phyloP scores from a whole-genome alignment of 2,888 invertebrate species.

The Alsophila aescularia region DNA sequence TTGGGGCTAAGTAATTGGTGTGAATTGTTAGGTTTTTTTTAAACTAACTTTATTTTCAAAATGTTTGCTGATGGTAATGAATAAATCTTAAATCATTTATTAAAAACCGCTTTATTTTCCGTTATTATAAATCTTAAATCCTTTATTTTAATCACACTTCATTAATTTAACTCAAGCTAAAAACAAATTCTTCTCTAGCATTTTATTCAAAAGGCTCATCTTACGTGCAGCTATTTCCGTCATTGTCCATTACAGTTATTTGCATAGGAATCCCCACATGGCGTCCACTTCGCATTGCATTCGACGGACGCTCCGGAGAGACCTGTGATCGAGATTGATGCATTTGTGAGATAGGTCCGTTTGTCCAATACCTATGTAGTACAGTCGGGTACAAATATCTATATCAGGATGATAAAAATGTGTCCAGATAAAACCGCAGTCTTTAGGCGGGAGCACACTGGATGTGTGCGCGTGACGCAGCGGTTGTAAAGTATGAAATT shows the following conservation, averaged over 20 bases:
- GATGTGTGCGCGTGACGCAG: too few species aligned
- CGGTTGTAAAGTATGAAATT: too few species aligned
- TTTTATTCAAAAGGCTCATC: constrained; percentile 31
- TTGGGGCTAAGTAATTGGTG: too few species aligned
- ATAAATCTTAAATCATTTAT: too few species aligned
- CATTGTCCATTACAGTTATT: constrained; percentile 54
- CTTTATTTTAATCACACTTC: background rate
- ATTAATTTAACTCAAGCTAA: constrained; percentile 1
- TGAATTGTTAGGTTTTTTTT: too few species aligned
- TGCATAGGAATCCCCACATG: constrained; percentile 57
- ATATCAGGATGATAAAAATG: too few species aligned
- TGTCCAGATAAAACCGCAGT: too few species aligned
- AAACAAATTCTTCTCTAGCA: constrained; percentile 10
- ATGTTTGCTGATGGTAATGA: too few species aligned
- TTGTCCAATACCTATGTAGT: constrained; percentile 40
- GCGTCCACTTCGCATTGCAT: constrained; percentile 53
- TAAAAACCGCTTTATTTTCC: background rate
- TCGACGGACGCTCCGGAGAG: constrained; percentile 55
- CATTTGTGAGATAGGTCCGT: constrained; percentile 54
- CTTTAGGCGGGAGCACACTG: too few species aligned
- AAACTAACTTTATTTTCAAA: too few species aligned
- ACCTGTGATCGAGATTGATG: constrained; percentile 77
- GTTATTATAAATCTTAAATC: background rate
- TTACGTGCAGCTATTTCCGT: constrained; percentile 37
- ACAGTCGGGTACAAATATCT: background rate